Evolutionary conservation across 2,888 invertebrate genomes (phyloP), one percentile per base, ranked within the genome.

Genomic region (Alloplasta piceator): DNA sequence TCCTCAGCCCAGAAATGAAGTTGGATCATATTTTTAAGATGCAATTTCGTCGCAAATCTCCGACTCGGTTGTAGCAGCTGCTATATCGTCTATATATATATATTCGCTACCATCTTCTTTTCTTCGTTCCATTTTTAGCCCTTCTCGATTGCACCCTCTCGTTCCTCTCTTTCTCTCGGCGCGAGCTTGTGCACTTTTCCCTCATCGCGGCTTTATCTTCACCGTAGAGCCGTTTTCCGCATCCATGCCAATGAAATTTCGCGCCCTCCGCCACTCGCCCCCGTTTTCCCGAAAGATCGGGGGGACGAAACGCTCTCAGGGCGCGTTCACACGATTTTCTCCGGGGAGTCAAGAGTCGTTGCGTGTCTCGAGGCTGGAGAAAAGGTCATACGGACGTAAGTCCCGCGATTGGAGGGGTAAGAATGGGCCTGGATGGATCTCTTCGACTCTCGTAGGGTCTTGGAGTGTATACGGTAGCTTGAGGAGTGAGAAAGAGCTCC

Each of bases 1-100:
- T 78, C 76, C 16, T 52, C 74, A n/a, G n/a, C 73, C 78, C 78
- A 76, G 83, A 89, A n/a, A 90, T 87, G 86, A 89, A 90, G 88
- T 88, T 85, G 87, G 88, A 90, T 90, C 89, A 89, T 90, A 91
- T 91, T 90, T 90, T 91, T 88, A 89, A 90, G 89, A 90, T 89
- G 90, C 89, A 90, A 90, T 91, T 90, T 90, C 87, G 86, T 85
- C 87, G 86, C 86, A 87, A 90, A 90, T 91, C 89, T 90, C 86
- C 87, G 86, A 86, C 86, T 86, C 83, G 75, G 70, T 48, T 68
- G 75, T 61, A 72, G 86, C 84, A 86, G 87, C 87, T 87, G 88
- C 87, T 52, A 70, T n/a, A n/a, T n/a, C n/a, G n/a, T n/a, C 64
- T 73, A 55, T 73, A 78, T 60, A 80, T 75, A 64, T 67, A 66